Percentiles rank a stretch among this genome's conserved stretches.
phyloP scores from a whole-genome alignment of 2,797 vertebrate genomes.

The Spinus olivaceus region DNA sequence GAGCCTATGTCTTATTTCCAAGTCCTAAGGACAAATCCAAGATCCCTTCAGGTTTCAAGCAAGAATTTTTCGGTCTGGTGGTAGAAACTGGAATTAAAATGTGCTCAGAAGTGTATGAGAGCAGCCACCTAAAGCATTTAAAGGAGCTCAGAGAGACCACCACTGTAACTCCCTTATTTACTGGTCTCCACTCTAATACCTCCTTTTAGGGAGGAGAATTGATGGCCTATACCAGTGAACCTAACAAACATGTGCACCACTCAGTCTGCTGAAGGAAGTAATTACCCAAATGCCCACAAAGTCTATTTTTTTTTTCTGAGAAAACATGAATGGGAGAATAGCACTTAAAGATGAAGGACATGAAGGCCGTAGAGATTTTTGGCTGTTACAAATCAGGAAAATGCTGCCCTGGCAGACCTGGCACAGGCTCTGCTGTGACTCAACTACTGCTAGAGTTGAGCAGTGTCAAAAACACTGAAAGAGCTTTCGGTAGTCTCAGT shows the following conservation, averaged over 20 bases:
- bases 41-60: not conserved
- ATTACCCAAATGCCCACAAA: not conserved
- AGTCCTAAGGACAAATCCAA: not conserved
- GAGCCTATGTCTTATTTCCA: not conserved
- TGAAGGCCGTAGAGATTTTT: not conserved
- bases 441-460: not conserved
- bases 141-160: not conserved
- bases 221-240: not conserved
- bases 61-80: not conserved
- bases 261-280: not conserved
- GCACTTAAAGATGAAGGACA: not conserved
- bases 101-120: not conserved
- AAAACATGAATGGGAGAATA: not conserved
- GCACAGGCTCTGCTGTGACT: not conserved
- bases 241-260: not conserved
- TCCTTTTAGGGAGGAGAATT: not conserved
- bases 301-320: not conserved
- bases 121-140: not conserved
- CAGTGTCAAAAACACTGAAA: not conserved
- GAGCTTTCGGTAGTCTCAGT: not conserved
- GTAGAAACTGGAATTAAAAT: not conserved
- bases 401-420: not conserved
- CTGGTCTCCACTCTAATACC: not conserved
- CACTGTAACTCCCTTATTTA: not conserved
- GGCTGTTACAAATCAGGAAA: not conserved